Evolutionary conservation across 2,113 vertebrate species (phyloP).

Genomic region (Poeciliopsis retropinna): DNA sequence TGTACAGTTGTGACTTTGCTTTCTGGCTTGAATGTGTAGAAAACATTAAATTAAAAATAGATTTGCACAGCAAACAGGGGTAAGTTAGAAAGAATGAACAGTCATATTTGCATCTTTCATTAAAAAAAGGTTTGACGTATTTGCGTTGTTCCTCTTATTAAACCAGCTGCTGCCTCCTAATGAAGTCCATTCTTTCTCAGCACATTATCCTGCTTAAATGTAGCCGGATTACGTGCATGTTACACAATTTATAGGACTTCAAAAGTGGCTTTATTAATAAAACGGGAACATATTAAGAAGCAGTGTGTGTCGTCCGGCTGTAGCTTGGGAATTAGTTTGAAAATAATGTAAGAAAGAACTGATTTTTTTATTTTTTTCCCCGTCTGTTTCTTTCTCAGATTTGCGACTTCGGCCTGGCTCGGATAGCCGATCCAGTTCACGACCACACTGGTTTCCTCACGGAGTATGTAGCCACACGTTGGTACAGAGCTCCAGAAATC

Average conservation of each 20-base stretch:
- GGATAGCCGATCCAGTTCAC: conserved; percentile 90
- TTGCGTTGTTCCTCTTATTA: too few relatives aligned
- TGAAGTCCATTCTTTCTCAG: too few relatives aligned
- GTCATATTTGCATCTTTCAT: neutral
- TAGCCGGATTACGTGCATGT: neutral
- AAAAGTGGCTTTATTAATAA: too few relatives aligned
- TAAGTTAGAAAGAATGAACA: neutral
- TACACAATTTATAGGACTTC: neutral
- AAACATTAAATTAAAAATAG: neutral
- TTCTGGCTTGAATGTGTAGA: neutral
- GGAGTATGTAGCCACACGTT: conserved; percentile 91
- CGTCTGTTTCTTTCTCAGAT: conserved; percentile 74
- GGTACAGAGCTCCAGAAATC: conserved; percentile 93
- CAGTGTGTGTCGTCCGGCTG: neutral
- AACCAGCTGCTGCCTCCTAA: too few relatives aligned
- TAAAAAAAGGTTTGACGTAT: too few relatives aligned
- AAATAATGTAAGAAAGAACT: neutral
- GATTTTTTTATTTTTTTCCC: neutral
- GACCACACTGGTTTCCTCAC: conserved; percentile 92
- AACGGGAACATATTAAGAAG: neutral
- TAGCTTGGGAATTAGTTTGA: neutral
- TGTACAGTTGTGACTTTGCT: neutral
- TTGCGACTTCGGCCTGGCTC: conserved; percentile 90
- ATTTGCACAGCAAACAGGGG: neutral
- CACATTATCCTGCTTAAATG: too few relatives aligned